Base-by-base conservation (phyloP, 2,113 vertebrate species). In the Lota lota region DNA sequence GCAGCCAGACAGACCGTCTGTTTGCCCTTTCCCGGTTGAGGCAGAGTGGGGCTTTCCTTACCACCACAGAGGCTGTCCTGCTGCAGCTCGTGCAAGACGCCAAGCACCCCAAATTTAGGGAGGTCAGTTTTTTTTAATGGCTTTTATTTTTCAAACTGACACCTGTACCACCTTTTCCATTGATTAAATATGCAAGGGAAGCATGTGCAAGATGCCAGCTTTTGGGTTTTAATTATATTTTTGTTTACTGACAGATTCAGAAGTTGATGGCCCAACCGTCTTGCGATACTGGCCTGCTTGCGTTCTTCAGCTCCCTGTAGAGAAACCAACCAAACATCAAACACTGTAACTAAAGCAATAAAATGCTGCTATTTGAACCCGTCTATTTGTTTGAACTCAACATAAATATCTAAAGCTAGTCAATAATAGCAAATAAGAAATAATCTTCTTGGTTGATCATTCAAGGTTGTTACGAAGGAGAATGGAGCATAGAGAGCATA, bases 1-100 rank as follows among this genome's bases (percentile, higher is more conserved):
- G 0, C 88, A 97, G 95, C 73, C 95, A 96, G 84, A 92, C 94
- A n/a, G 95, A 96, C 79, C 89, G 95, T n/a, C 77, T 97, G 73
- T 89, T 95, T 61, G 93, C 94, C 0, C 82, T 97, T 70, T 90
- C 93, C 47, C 87, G 94, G 1, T 85, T 97, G 86, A 93, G 90
- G 65, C 95, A 96, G 87, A 96, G 95, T 0, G 95, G 95, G 0
- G 94, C 90, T 15, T 95, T 87, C 81, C 92, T 97, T 64, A 95
- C 93, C 72, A 95, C 95, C 70, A 94, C 94, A 1, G 95, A 97
- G 79, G 92, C 86, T 0, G 91, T 95, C 14, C 88, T 96, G 40
- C 85, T 97, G 73, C 95, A 97, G 79, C 91, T 97, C 1, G 83
- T 96, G 63, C 84, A 89, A n/a, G 94, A 94, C 0, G 89, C 95